Conservation (phyloP, 1,140 invertebrate genomes). For the Seison nebaliae region DNA sequence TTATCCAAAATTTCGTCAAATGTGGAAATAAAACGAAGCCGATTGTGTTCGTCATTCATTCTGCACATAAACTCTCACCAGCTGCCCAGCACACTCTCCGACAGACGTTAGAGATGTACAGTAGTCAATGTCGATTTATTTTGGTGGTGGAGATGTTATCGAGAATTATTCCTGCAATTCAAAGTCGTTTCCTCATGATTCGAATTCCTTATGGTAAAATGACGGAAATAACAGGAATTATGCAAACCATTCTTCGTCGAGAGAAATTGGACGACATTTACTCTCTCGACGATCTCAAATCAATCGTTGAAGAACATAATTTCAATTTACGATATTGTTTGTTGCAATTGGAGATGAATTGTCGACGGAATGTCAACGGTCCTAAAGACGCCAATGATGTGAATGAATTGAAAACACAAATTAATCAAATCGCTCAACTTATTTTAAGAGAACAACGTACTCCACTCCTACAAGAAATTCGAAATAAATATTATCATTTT, state of each 20-base stretch:
- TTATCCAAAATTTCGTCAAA: constrained; percentile 56
- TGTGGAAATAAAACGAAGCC: background rate
- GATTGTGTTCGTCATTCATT: constrained; percentile 63
- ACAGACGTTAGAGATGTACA: constrained; percentile 97
- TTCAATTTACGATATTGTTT: no score
- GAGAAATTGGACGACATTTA: background rate
- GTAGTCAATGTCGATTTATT: constrained; percentile 70
- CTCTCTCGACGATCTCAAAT: background rate
- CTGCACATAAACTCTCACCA: constrained; percentile 77
- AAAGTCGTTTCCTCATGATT: constrained; percentile 66
- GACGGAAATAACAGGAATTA: constrained; percentile 41
- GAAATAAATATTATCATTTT: constrained; percentile 66
- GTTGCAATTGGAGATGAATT: no score
- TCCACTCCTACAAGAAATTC: constrained; percentile 49
- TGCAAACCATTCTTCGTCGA: background rate
- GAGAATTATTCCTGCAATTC: constrained; percentile 71
- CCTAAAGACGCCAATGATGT: no score
- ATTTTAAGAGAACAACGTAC: constrained; percentile 64
- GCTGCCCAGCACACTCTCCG: constrained; percentile 90
- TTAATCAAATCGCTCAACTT: constrained; percentile 48
- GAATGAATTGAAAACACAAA: no score
- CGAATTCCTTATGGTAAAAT: constrained; percentile 73
- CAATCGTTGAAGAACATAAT: constrained; percentile 1
- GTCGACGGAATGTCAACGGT: no score
- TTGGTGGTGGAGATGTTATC: constrained; percentile 77